Base-by-base conservation (phyloP, 2,113 vertebrate genomes). In the Gadus chalcogrammus region DNA sequence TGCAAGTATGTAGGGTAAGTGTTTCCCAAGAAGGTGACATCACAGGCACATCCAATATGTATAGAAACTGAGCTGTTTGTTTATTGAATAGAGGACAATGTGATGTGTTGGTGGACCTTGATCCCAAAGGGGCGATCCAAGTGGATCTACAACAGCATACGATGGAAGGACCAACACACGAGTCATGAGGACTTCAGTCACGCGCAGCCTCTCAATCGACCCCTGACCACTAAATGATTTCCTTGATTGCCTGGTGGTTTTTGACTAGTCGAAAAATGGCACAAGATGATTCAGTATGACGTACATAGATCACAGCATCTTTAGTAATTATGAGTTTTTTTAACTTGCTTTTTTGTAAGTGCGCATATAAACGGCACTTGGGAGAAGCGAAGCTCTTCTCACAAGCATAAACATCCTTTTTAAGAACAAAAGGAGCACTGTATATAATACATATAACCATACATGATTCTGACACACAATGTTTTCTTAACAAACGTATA, bases 271-370 rank as follows among this genome's bases (percentile, higher is more conserved):
- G 74, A 84, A 74, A 84, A 79, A 89, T 82, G 62, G 85, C 85
- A 88, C 84, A 82, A 85, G 20, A 87, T 85, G 84, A 88, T 88
- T 87, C 76, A 74, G 77, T 79, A 80, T 85, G 86, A 89, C 74
- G 15, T 84, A 83, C 88, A 85, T 80, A 85, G 79, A 90, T 92
- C 88, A 92, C 90, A 91, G 90, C 90, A 90, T 93, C 85, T 88
- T 90, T 81, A 87, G 87, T 89, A 81, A 78, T 87, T 66, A 65
- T 83, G 9, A 12, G 8, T 48, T 13, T 48, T 48, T 48, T 48
- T 9, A 13, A 48, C 9, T 48, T 48, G 8, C 12, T 77, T 87
- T 89, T 88, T 83, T 74, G 89, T 89, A 79, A 91, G 89, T 90
- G 90, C 89, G 88, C 81, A 87, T 81, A 76, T 16, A 74, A 85